Evolutionary conservation across 2,113 vertebrate genomes (phyloP).

Genomic region (Larimichthys polyactis): DNA sequence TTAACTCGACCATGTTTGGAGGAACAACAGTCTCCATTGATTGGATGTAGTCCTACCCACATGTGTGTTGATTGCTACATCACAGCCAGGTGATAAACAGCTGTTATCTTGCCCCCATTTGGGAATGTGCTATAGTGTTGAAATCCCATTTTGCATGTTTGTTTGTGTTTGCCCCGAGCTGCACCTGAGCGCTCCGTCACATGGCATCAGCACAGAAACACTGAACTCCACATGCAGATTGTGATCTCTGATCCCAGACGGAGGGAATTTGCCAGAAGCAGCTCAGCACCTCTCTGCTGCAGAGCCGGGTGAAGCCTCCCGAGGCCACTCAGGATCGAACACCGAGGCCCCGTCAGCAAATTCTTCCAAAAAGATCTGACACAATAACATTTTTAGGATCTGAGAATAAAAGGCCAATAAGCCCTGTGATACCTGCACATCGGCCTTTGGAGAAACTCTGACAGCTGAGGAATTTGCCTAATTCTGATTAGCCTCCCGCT

Average conservation of each 20-base stretch:
- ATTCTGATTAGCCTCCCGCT: conserved; percentile 55
- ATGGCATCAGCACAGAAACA: conserved; percentile 8
- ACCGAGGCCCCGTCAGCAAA: conserved; percentile 21
- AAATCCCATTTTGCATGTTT: conserved; percentile 29
- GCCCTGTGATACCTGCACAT: conserved; percentile 14
- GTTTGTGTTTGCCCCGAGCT: conserved; percentile 13
- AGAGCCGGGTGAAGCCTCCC: conserved; percentile 11
- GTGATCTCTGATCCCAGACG: conserved; percentile 44
- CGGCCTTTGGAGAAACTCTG: conserved; percentile 12
- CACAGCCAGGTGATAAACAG: conserved; percentile 23
- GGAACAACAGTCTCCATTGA: background rate
- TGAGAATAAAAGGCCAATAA: background rate
- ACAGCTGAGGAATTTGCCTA: conserved; percentile 48
- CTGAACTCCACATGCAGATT: conserved; percentile 37
- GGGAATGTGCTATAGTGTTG: background rate
- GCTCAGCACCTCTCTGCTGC: background rate
- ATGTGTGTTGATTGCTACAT: background rate
- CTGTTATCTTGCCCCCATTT: background rate
- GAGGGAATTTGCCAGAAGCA: conserved; percentile 49
- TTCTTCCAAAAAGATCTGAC: conserved; percentile 6
- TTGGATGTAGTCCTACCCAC: background rate
- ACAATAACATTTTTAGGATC: conserved; percentile 1
- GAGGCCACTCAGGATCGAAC: conserved; percentile 29
- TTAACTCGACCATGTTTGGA: background rate
- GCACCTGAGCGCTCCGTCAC: conserved; percentile 49